Evolutionary conservation across 2,797 vertebrate genomes (phyloP), one percentile per base, ranked within the genome.

Genomic region (Hozukius guyotensis): DNA sequence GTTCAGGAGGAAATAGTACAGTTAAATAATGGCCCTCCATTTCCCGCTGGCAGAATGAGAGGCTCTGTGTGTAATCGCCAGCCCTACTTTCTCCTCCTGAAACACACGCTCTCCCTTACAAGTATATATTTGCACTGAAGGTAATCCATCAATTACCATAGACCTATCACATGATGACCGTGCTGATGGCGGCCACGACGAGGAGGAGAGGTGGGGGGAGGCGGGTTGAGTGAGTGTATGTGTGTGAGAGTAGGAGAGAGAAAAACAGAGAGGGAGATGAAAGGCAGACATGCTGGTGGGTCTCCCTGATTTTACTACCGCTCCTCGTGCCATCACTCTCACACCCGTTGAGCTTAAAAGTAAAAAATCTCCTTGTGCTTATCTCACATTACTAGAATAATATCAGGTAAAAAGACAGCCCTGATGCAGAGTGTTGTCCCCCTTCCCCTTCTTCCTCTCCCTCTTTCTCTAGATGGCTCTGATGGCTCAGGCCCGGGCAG

Each of bases 401-500:
- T 73, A 56, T 68, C n/a, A 68, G 34, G 32, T 42, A 34, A 78
- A 89, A 67, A 75, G 20, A 68, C 38, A 78, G 59, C n/a, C 52
- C 75, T 90, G 76, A 90, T 87, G 63, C 59, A 70, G 55, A 74
- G 22, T 75, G 42, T 82, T 80, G 36, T 83, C 55, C 4, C 77
- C 34, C 62, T 32, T 60, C 25, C 52, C 74, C 61, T 70, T 72
- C 71, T 52, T 52, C 56, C 49, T 34, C 75, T 34, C 72, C 38
- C 53, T 62, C 31, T 81, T 77, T 78, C 80, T 87, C 83, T 95
- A 99, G 98, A 99, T 95, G 97, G 97, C 87, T 98, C 98, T 63
- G 98, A 99, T 95, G 98, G 98, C 90, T 98, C 98, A 63, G 98
- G 97, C 93, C 98, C 98, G 52, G 98, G 98, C 16, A 99, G 98